Evolutionary conservation across 2,797 vertebrate genomes (phyloP), one percentile per base, ranked within the genome.

Genomic region (Semaprochilodus insignis): DNA sequence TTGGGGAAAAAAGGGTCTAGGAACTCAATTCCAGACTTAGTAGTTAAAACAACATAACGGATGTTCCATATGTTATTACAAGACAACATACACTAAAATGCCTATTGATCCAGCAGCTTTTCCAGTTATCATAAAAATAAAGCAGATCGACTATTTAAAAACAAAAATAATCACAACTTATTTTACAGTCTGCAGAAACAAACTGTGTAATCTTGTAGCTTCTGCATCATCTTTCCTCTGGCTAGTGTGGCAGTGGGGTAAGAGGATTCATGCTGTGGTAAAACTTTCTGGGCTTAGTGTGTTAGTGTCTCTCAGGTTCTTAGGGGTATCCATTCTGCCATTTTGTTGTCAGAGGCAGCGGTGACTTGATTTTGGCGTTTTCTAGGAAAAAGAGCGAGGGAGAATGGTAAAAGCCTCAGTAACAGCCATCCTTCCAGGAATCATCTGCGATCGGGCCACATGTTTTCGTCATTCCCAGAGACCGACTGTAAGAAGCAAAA

Each of bases 401-500:
- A 44, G 2, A 79, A 81, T 78, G 74, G 70, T 86, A 65, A 60
- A 81, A 75, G 76, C 21, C 51, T 97, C 93, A 98, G 92, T 97
- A 98, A 85, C 97, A 97, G 75, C 97, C 97, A 0, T 97, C 97
- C 92, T 96, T 98, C 97, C 97, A 98, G 19, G 97, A 95, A 52
- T 98, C 97, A 0, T 96, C 96, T 73, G 93, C 90, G 0, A 93
- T 81, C 0, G 87, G 83, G 57, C 77, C 83, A 54, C 77, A 81
- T 1, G 87, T 85, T 93, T 95, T 96, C 34, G 94, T 88, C 82
- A 96, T 93, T 74, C 95, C 95, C 51, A 95, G 86, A 83, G 95
- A 96, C 86, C 97, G 97, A 92, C 65, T 52, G 78, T 88, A 44
- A 71, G 83, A 89, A 48, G 0, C 78, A 44, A 31, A 70, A 79